Conservation (phyloP, 2,113 vertebrate species). For the Halichoerus grypus region DNA sequence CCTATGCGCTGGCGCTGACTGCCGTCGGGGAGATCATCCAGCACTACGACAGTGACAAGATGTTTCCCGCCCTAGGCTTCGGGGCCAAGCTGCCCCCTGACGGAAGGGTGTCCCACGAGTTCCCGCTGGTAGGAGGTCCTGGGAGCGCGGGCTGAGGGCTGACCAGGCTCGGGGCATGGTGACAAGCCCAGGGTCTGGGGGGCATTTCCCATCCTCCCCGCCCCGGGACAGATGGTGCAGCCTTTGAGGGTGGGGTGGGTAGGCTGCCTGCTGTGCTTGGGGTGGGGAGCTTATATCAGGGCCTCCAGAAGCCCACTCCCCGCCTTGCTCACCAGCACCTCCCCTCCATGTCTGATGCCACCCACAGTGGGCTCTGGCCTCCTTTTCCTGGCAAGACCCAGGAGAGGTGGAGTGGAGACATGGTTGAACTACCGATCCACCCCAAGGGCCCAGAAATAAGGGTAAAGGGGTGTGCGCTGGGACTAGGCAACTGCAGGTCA, state of each 20-base stretch:
- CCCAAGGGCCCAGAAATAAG: neutral
- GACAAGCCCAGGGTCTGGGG: neutral
- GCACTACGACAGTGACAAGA: slow-evolving; percentile 97
- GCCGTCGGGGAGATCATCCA: slow-evolving; percentile 97
- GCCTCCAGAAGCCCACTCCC: neutral
- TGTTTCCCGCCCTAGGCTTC: slow-evolving; percentile 96
- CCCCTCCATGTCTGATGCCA: neutral
- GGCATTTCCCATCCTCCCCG: neutral
- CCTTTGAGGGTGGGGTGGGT: neutral
- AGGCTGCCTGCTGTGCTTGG: neutral
- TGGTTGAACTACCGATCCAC: too few species aligned
- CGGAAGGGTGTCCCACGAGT: slow-evolving; percentile 95
- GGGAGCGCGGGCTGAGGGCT: neutral
- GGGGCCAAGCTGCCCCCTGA: slow-evolving; percentile 96
- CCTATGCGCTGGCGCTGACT: slow-evolving; percentile 95
- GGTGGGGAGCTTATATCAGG: neutral
- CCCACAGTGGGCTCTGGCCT: neutral
- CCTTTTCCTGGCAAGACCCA: neutral
- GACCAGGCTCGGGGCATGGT: neutral
- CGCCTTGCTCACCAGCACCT: neutral
- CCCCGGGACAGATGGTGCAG: neutral
- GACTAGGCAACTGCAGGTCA: neutral
- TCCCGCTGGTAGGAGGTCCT: slow-evolving; percentile 91
- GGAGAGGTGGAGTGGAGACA: neutral
- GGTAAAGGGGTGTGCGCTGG: neutral